These are phyloP conservation scores for Leptodactylus fuscus DNA, from an alignment of 2,113 vertebrate species.

Conservation along the genomic window DNA sequence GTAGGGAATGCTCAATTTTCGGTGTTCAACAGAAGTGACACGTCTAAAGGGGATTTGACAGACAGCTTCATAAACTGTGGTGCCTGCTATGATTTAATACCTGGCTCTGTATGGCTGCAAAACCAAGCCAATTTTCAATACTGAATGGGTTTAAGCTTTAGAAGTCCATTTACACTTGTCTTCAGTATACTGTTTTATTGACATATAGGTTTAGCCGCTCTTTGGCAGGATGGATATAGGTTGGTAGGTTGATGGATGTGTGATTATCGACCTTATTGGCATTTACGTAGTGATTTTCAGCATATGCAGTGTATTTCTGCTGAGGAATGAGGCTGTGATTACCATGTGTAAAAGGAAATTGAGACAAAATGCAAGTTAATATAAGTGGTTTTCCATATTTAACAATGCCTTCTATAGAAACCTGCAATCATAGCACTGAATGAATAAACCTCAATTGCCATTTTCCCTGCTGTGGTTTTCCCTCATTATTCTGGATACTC, in stretches of 20 bases:
- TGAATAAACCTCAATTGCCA: too few species aligned
- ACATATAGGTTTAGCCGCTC: conserved; percentile 32
- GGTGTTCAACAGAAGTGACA: conserved; percentile 49
- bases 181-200: conserved; percentile 48
- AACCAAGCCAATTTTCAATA: conserved; percentile 50
- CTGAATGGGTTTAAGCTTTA: conserved; percentile 52
- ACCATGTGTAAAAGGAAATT: not conserved
- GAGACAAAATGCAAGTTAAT: not conserved
- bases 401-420: too few species aligned
- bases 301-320: not conserved
- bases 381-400: too few species aligned
- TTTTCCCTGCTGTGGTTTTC: too few species aligned
- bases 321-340: not conserved
- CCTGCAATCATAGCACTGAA: too few species aligned
- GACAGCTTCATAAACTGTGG: conserved; percentile 51
- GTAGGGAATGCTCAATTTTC: conserved; percentile 8
- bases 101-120: conserved; percentile 46
- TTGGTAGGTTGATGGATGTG: conserved; percentile 7
- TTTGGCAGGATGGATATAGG: conserved; percentile 24
- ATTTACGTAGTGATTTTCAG: not conserved
- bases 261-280: not conserved
- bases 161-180: conserved; percentile 41
- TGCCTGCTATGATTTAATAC: conserved; percentile 53
- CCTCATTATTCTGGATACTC: too few species aligned
- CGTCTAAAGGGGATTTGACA: conserved; percentile 54